Conservation (phyloP, 2,888 invertebrate genomes). For the Sminthurides aquaticus region DNA sequence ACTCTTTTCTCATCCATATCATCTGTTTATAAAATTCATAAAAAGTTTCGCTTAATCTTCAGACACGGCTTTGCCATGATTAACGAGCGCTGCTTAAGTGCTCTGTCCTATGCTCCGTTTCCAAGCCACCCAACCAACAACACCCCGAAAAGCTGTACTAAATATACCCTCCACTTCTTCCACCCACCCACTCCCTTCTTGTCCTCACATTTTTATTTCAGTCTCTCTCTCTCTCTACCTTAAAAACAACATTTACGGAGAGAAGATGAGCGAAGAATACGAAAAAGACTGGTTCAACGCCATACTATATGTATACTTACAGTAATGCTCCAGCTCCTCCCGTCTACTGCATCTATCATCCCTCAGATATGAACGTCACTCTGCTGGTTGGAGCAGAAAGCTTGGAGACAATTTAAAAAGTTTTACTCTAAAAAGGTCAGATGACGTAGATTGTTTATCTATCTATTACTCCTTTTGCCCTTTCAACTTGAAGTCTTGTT, state of each 20-base stretch:
- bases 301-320: too few species aligned
- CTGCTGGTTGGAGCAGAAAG: not conserved
- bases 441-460: not conserved
- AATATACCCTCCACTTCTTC: not conserved
- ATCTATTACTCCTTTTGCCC: not conserved
- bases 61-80: not conserved
- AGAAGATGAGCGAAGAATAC: too few species aligned
- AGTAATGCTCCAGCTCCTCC: too few species aligned
- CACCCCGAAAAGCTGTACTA: not conserved
- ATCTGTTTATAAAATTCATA: conserved; percentile 27
- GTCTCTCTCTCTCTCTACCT: too few species aligned
- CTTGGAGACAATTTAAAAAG: not conserved
- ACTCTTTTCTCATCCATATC: conserved; percentile 11
- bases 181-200: not conserved
- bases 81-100: not conserved
- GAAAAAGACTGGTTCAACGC: too few species aligned
- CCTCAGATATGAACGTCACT: not conserved
- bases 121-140: too few species aligned
- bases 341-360: not conserved
- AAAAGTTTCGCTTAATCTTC: conserved; percentile 19
- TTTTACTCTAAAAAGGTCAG: not conserved
- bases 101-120: not conserved
- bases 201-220: too few species aligned
- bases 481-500: too few species aligned
- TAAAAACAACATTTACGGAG: too few species aligned